A percentile compares a stretch with the other conserved stretches of the same genome.
These are phyloP conservation scores for Marmota monax DNA, from an alignment of 2,113 vertebrate genomes.

Conservation along the genomic window DNA sequence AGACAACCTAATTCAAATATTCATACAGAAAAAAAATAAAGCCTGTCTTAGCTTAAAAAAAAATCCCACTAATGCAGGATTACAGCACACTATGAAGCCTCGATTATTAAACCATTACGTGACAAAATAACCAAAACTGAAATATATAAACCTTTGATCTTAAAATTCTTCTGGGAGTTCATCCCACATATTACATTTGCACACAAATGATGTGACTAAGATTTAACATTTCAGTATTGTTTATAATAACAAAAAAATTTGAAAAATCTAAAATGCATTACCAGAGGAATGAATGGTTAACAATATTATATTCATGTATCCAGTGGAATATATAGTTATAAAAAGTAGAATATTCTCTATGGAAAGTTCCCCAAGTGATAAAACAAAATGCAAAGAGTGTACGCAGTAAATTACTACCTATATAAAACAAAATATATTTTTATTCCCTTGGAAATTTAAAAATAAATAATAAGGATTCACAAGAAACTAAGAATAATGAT, in stretches of 20 bases:
- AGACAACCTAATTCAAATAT: slow-evolving; percentile 9
- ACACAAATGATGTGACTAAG: background rate
- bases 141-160: background rate
- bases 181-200: background rate
- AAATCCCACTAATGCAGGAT: background rate
- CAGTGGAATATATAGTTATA: background rate
- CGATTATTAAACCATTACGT: background rate
- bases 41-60: background rate
- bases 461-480: background rate
- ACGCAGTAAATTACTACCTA: background rate
- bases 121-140: background rate
- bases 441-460: background rate
- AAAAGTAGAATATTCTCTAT: background rate
- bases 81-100: background rate
- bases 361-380: background rate
- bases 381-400: background rate
- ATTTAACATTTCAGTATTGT: slow-evolving; percentile 2
- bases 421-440: background rate
- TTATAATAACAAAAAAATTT: background rate
- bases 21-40: background rate
- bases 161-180: background rate
- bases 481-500: background rate
- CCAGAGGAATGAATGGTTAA: background rate
- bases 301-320: background rate
- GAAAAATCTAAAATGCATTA: background rate